phyloP scores from a whole-genome alignment of 37 sponge, comb jelly and placozoan species.

The Mnemiopsis leidyi region DNA sequence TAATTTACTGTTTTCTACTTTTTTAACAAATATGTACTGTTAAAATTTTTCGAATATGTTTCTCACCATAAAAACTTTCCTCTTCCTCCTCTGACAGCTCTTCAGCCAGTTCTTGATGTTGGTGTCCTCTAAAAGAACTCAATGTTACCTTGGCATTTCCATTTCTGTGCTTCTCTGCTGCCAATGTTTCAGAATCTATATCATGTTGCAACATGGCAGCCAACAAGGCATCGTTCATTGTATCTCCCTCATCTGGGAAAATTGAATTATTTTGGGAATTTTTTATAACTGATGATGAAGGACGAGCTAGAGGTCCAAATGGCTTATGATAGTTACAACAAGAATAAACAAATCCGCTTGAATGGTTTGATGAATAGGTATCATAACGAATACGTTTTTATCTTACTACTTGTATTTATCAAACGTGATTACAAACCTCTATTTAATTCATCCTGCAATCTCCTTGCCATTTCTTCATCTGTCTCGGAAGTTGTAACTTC shows the following conservation, averaged over 20 bases:
- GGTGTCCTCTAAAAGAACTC: neutral
- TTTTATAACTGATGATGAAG: too few species aligned
- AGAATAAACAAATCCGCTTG: too few species aligned
- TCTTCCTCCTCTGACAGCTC: constrained; percentile 50
- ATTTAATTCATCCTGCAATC: constrained; percentile 8
- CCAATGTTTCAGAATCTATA: constrained; percentile 83
- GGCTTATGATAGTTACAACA: too few species aligned
- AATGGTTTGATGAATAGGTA: too few species aligned
- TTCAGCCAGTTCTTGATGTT: neutral
- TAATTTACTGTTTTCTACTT: too few species aligned
- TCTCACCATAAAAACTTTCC: constrained; percentile 18
- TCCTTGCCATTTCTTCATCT: constrained; percentile 33
- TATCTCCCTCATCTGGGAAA: constrained; percentile 61
- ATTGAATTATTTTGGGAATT: too few species aligned
- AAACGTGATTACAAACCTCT: neutral
- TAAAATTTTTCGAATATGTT: too few species aligned
- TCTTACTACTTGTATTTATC: neutral
- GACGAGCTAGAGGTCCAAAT: too few species aligned
- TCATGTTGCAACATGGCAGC: constrained; percentile 95
- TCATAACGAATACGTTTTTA: too few species aligned
- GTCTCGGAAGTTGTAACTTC: neutral
- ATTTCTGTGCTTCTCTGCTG: constrained; percentile 83
- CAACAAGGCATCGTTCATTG: constrained; percentile 74
- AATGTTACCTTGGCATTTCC: constrained; percentile 66
- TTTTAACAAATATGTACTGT: too few species aligned